Evolutionary conservation across 2,888 invertebrate species (phyloP).

Genomic region (Hoplodrina blanda): DNA sequence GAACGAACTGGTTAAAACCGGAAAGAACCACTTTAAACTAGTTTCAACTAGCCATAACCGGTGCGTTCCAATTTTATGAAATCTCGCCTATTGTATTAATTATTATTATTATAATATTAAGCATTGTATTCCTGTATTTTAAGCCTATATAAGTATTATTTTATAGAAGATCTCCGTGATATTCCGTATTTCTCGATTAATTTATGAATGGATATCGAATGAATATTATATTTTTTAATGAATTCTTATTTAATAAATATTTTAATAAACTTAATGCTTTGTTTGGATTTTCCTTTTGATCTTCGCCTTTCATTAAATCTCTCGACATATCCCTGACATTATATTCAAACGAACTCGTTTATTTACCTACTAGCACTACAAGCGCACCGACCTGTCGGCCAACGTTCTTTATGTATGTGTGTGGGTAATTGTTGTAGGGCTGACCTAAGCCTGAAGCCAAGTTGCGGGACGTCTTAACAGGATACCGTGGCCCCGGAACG

Average conservation of each 20-base stretch:
- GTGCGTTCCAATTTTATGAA: constrained; percentile 26
- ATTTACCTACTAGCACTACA: too few species aligned
- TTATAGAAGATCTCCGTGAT: constrained; percentile 46
- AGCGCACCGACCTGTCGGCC: too few species aligned
- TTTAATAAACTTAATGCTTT: constrained; percentile 1
- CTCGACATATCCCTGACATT: not conserved
- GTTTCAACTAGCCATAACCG: constrained; percentile 1
- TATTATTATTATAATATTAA: constrained; percentile 32
- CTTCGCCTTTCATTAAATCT: not conserved
- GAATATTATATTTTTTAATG: constrained; percentile 29
- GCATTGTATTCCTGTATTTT: constrained; percentile 55
- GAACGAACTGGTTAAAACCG: constrained; percentile 15
- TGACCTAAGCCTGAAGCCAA: too few species aligned
- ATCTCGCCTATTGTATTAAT: constrained; percentile 38
- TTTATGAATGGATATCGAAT: constrained; percentile 35
- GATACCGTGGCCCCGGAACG: too few species aligned
- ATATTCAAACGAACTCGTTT: too few species aligned
- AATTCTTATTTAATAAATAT: constrained; percentile 51
- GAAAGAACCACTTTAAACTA: not conserved
- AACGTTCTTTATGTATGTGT: too few species aligned
- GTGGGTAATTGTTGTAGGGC: too few species aligned
- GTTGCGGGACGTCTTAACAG: too few species aligned
- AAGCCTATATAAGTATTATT: constrained; percentile 43
- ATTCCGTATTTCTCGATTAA: constrained; percentile 39
- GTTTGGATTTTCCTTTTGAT: constrained; percentile 12